A percentile compares a stretch with the other conserved stretches of the same genome.
phyloP scores from a whole-genome alignment of 1,140 invertebrate species.

The Phenacoccus solenopsis region DNA sequence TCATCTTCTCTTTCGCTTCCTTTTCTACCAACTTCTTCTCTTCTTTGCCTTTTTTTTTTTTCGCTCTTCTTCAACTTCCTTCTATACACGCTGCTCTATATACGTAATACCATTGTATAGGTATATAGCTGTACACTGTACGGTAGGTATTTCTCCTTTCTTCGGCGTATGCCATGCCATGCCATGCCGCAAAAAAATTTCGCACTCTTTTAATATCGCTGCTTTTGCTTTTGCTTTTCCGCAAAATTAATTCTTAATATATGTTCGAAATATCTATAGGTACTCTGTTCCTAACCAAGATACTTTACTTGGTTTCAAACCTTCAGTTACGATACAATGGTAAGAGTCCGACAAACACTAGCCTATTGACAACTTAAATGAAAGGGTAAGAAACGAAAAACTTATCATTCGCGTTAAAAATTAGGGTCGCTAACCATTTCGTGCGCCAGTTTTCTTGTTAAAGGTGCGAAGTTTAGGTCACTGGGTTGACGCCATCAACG shows the following conservation, averaged over 20 bases:
- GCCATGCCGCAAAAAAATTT: background rate
- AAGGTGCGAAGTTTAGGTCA: background rate
- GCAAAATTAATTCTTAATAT: too few species aligned
- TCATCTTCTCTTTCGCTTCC: conserved; percentile 3
- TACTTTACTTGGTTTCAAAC: too few species aligned
- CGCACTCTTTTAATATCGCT: background rate
- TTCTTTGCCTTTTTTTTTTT: background rate
- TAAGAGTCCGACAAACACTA: background rate
- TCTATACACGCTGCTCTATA: background rate
- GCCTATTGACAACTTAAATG: background rate
- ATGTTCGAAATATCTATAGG: too few species aligned
- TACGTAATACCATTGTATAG: too few species aligned
- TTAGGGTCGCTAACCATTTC: background rate
- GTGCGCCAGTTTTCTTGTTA: background rate
- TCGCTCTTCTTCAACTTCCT: background rate
- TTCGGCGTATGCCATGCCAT: too few species aligned
- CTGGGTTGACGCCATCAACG: background rate
- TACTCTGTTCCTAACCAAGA: too few species aligned
- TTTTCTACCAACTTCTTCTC: background rate
- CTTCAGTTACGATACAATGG: background rate
- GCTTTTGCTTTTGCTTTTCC: background rate
- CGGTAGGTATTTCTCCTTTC: too few species aligned
- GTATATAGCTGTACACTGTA: too few species aligned
- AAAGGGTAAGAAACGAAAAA: conserved; percentile 1
- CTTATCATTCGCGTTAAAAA: background rate